phyloP scores from a whole-genome alignment of 2,797 vertebrate species.

The Tapera naevia region DNA sequence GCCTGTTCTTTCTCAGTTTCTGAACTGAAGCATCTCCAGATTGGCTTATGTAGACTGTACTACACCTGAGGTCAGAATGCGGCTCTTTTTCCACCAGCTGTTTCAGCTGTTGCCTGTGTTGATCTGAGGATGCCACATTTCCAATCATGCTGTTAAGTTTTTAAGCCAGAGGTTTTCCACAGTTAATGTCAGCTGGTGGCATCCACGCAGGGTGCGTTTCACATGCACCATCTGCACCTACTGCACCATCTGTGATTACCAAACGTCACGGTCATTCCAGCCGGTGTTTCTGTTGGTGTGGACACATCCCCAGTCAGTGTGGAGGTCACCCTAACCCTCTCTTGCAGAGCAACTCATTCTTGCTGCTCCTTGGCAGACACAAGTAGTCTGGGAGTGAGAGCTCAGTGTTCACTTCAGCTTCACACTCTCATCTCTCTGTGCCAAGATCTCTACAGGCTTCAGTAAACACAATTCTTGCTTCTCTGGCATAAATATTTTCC shows the following conservation, averaged over 20 bases:
- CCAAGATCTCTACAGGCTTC: background rate
- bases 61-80: background rate
- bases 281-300: background rate
- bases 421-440: background rate
- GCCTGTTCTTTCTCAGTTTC: background rate
- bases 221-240: background rate
- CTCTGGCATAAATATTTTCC: background rate
- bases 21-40: background rate
- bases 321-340: background rate
- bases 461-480: background rate
- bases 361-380: background rate
- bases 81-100: background rate
- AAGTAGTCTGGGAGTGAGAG: background rate
- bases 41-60: background rate
- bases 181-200: background rate
- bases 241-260: background rate
- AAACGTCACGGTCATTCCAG: background rate
- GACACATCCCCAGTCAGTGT: rapidly evolving
- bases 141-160: background rate
- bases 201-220: background rate
- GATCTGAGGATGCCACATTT: background rate
- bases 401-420: background rate
- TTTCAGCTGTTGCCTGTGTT: background rate
- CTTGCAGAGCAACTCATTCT: background rate
- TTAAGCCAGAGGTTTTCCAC: background rate